Evolutionary conservation across 2,113 vertebrate species (phyloP).

Genomic region (Thalassarche chlororhynchos): DNA sequence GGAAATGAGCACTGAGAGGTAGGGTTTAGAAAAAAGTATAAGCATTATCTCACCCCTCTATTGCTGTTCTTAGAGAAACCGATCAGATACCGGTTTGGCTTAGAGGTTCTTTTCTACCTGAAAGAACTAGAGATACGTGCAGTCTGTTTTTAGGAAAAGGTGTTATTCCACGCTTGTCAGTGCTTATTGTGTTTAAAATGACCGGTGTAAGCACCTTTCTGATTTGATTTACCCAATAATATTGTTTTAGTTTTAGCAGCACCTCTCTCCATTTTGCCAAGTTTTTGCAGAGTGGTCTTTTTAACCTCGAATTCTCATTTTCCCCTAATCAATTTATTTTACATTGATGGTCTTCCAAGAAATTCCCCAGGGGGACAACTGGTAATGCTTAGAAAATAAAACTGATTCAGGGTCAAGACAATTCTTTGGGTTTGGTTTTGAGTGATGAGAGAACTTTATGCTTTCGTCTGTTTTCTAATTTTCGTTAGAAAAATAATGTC

Average conservation of each 20-base stretch:
- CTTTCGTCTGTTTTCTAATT: background rate
- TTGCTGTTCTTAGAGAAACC: background rate
- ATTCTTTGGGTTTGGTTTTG: background rate
- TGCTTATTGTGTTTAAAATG: background rate
- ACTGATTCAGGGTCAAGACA: background rate
- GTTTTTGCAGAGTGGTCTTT: background rate
- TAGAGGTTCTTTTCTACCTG: background rate
- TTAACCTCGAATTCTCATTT: background rate
- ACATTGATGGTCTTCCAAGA: background rate
- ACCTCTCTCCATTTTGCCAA: background rate
- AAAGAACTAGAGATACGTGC: background rate
- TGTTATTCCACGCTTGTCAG: background rate
- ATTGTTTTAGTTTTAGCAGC: background rate
- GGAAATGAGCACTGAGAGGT: background rate
- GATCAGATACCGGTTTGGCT: background rate
- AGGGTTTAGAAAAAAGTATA: background rate
- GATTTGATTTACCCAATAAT: background rate
- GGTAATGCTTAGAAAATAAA: background rate
- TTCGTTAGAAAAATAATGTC: background rate
- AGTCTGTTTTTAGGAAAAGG: background rate
- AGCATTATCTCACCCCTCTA: background rate
- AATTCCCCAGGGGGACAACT: background rate
- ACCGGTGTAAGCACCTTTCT: background rate
- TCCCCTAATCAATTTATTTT: background rate
- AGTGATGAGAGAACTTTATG: background rate